A percentile compares a stretch with the other conserved stretches of the same genome.
phyloP scores from a whole-genome alignment of 2,888 invertebrate species.

The Lysandra coridon region DNA sequence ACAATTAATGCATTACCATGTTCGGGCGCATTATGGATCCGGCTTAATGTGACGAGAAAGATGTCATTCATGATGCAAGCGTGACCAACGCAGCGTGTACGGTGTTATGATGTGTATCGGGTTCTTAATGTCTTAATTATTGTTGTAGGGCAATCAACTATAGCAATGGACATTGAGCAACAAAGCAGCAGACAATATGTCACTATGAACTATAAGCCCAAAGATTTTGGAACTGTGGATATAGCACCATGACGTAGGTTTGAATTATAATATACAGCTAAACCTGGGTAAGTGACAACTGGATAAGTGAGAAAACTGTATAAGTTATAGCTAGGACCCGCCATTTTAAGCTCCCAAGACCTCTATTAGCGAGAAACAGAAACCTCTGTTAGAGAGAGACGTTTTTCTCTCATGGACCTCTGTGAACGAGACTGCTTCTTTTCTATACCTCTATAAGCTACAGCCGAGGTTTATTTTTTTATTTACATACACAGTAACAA shows the following conservation, averaged over 20 bases:
- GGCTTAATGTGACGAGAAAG: constrained; percentile 39
- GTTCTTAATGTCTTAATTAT: constrained; percentile 77
- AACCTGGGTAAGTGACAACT: no score
- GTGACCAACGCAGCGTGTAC: constrained; percentile 66
- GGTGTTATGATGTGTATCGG: constrained; percentile 64
- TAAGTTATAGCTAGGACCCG: no score
- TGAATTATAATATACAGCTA: no score
- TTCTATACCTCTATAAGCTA: no score
- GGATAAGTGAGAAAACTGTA: no score
- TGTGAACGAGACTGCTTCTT: no score
- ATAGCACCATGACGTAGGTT: neutral
- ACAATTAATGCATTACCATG: constrained; percentile 64
- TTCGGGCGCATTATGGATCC: constrained; percentile 47
- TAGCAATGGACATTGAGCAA: neutral
- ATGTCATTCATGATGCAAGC: constrained; percentile 59
- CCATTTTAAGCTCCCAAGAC: no score
- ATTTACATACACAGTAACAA: no score
- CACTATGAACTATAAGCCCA: neutral
- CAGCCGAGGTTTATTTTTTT: no score
- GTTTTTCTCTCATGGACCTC: no score
- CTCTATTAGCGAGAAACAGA: no score
- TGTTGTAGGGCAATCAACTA: constrained; percentile 37
- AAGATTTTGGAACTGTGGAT: neutral
- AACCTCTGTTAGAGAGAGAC: no score
- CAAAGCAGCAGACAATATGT: neutral